Base-by-base conservation (phyloP, 2,888 invertebrate genomes). In the Aradus depressus region DNA sequence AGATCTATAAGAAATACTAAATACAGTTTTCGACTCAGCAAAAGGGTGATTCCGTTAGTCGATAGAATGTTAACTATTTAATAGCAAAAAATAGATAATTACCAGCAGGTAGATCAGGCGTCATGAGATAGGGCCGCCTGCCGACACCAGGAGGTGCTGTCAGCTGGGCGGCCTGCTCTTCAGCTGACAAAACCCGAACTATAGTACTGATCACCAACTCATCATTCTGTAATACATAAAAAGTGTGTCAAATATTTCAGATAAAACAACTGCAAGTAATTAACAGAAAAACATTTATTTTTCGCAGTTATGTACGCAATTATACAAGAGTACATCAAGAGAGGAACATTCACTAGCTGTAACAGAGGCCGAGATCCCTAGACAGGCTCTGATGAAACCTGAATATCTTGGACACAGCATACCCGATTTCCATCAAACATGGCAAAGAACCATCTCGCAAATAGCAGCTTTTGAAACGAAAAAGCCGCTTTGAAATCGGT, bases 111-210 rank as follows among this genome's bases (percentile, higher is more conserved):
- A 50, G 31, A 14, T 56, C 50, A n/a, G 47, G 35, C 14, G 42
- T 47, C 23, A 56, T 51, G 16, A 55, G 48, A 19, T 57, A 54
- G 19, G 87, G 87, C 44, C 83, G 71, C 64, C 81, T 81, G 0
- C 86, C 86, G 52, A 87, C 80, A 0, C 84, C 84, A 4, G 73
- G 68, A 0, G 86, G 86, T 62, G 83, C 81, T 49, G 73, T 75
- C 4, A 87, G 66, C 0, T 81, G 80, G 8, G 79, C 72, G 6
- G 76, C 75, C 58, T 76, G 75, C 62, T 88, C 88, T 63, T 86
- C 86, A 1, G 76, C 75, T 6, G 77, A 77, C 39, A 88, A 66
- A 0, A 85, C 76, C 52, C 74, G 73, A 1, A 80, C 78, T 0
- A 84, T 72, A 0, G 81, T 74, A 55, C 73, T 74, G 1, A 85